Evolutionary conservation across 2,797 vertebrate genomes (phyloP).

Genomic region (Parauchenoglanis punctatus): DNA sequence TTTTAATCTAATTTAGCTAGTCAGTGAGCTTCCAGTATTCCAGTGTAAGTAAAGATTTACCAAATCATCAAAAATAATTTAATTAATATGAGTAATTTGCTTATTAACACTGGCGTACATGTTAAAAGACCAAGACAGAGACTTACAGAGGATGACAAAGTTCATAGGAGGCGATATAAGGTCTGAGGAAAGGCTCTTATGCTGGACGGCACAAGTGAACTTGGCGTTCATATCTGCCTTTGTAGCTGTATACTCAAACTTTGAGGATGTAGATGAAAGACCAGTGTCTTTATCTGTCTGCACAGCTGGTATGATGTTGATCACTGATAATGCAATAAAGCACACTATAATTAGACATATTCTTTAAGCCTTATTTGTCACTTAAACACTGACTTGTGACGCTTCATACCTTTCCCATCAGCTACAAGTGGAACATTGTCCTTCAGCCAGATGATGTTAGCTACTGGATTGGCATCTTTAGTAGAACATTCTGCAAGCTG

Average conservation of each 20-base stretch:
- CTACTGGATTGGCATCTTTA: slow-evolving; percentile 84
- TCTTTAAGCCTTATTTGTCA: too few relatives aligned
- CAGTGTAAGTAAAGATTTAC: slow-evolving; percentile 32
- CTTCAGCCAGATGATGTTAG: slow-evolving; percentile 87
- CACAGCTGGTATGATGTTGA: slow-evolving; percentile 17
- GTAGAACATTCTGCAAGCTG: slow-evolving; percentile 87
- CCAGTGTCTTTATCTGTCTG: slow-evolving; percentile 30
- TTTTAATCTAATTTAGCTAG: slow-evolving; percentile 43
- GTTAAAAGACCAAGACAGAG: neutral
- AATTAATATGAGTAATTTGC: slow-evolving; percentile 22
- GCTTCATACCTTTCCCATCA: slow-evolving; percentile 78
- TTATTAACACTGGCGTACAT: neutral
- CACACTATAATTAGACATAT: neutral
- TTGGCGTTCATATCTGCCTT: slow-evolving; percentile 83
- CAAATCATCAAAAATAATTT: slow-evolving; percentile 19
- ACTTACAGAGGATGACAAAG: slow-evolving; percentile 93
- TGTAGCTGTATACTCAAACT: slow-evolving; percentile 82
- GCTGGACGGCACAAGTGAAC: slow-evolving; percentile 83
- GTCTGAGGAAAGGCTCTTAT: slow-evolving; percentile 54
- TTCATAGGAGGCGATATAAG: slow-evolving; percentile 74
- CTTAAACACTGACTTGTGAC: neutral
- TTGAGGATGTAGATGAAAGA: slow-evolving; percentile 65
- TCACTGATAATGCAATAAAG: slow-evolving; percentile 33
- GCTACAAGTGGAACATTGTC: slow-evolving; percentile 77
- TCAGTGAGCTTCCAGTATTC: slow-evolving; percentile 46